Evolutionary conservation across 2,888 invertebrate species (phyloP).

Genomic region (Panorpa germanica): DNA sequence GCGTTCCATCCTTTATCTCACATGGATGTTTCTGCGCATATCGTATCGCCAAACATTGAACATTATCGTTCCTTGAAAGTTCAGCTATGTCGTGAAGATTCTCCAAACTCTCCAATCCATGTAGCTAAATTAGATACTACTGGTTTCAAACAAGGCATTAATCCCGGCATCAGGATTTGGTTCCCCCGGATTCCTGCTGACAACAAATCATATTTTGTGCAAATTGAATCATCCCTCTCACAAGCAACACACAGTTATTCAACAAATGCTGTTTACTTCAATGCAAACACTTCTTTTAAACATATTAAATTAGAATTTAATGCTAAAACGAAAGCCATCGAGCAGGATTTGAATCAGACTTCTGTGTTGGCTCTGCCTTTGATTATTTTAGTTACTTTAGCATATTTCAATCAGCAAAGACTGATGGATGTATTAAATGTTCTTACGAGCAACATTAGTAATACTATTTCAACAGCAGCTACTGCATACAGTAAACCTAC

Average conservation of each 20-base stretch:
- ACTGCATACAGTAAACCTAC: constrained; percentile 20
- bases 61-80: constrained; percentile 52
- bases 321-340: constrained; percentile 41
- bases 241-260: constrained; percentile 45
- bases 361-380: constrained; percentile 50
- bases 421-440: constrained; percentile 29
- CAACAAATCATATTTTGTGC: constrained; percentile 52
- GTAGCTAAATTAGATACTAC: constrained; percentile 34
- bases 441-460: constrained; percentile 20
- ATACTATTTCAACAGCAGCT: constrained; percentile 18
- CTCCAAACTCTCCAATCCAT: constrained; percentile 48
- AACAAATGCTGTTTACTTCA: constrained; percentile 47
- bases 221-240: constrained; percentile 57
- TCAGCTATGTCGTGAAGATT: constrained; percentile 44
- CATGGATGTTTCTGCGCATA: constrained; percentile 57
- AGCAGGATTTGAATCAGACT: constrained; percentile 62
- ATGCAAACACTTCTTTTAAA: constrained; percentile 59
- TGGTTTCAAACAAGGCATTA: constrained; percentile 23
- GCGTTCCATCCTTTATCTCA: constrained; percentile 53
- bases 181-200: constrained; percentile 71
- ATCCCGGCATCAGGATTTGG: constrained; percentile 37
- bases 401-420: constrained; percentile 42
- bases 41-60: constrained; percentile 46
- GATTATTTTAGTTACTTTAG: constrained; percentile 35
- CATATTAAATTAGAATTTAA: constrained; percentile 32